phyloP scores from a whole-genome alignment of 2,113 vertebrate genomes.

The Ploceus nigricollis region DNA sequence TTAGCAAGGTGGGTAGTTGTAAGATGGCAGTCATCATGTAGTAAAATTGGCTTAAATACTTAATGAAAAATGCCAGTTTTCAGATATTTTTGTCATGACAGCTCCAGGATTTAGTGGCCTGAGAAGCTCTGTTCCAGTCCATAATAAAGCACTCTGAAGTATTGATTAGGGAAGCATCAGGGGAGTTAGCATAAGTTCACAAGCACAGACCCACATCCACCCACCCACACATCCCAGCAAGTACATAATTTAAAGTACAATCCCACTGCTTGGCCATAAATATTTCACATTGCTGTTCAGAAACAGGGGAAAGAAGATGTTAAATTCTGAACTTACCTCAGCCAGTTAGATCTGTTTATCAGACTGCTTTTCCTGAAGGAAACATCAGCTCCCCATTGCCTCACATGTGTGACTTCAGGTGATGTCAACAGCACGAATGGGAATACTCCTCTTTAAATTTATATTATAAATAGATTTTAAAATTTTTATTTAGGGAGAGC shows the following conservation, averaged over 20 bases:
- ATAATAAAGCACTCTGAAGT: background rate
- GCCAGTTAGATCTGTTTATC: background rate
- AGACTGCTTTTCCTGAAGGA: background rate
- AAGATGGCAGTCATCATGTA: background rate
- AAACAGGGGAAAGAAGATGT: background rate
- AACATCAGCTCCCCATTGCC: background rate
- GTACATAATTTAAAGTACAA: background rate
- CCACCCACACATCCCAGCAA: background rate
- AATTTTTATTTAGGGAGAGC: background rate
- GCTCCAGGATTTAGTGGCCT: background rate
- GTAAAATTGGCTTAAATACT: background rate
- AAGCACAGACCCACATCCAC: background rate
- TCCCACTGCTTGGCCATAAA: background rate
- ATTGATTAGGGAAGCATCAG: background rate
- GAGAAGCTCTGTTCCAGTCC: background rate
- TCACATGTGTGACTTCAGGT: background rate
- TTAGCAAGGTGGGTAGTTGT: background rate
- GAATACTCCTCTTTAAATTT: background rate
- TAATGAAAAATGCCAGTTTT: slow-evolving; percentile 9
- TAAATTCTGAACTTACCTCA: slow-evolving; percentile 7
- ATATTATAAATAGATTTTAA: background rate
- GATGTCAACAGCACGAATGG: background rate
- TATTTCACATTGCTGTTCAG: background rate
- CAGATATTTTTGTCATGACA: background rate
- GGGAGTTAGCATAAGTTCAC: background rate